Evolutionary conservation across 1,140 invertebrate genomes (phyloP), one percentile per base, ranked within the genome.

Genomic region (Trichoplusia ni): DNA sequence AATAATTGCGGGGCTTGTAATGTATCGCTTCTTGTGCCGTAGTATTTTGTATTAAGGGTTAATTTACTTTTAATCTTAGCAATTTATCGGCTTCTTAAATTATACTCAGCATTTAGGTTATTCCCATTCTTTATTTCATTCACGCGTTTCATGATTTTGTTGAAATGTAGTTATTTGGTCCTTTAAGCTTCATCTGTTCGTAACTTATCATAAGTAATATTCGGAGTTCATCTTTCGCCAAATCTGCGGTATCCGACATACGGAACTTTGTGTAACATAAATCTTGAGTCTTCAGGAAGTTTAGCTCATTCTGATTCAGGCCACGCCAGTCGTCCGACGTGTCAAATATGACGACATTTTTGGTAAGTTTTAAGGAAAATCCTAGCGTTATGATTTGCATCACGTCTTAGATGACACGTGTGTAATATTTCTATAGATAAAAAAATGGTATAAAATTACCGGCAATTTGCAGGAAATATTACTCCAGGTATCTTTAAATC

Each of bases 331-430:
- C n/a, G 8, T 16, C 3, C 4, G 54, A 58, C 54, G 54, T 58
- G 54, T 58, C 54, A 58, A 58, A 58, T 58, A 58, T 58, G 54
- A 21, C 25, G 51, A 29, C 38, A 33, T 31, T 44, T 58, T 58
- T 16, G 21, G 21, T 27, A 44, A 58, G 11, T 58, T 44, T 44
- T 31, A 19, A 8, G 53, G 37, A 27, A 58, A 42, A 58, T 29
- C 25, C 13, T 37, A 25, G 21, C n/a, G 25, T 58, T 44, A 40
- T 31, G 21, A 58, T 58, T 58, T 58, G 54, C 38, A 42, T 58
- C 54, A 58, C 54, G 54, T 31, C 8, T 18, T 7, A 16, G 31
- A 53, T 54, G 25, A 44, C 54, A 58, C 38, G 25, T 42, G 38
- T 58, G 38, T 58, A 40, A 44, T 58, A 21, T 42, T 58, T 31